phyloP scores from a whole-genome alignment of 2,888 invertebrate species.

The Chalcosyrphus nemorum region DNA sequence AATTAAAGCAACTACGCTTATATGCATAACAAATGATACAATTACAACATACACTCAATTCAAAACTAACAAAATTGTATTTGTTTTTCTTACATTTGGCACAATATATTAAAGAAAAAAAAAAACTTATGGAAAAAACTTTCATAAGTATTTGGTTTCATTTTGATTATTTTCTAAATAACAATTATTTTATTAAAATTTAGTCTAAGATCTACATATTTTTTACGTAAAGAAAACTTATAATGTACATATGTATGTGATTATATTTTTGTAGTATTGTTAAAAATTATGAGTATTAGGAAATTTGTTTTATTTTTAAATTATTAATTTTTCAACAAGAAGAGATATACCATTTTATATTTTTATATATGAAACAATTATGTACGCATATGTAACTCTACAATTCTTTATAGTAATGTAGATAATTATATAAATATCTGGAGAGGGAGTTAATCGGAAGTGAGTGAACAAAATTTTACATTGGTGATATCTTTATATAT shows the following conservation, averaged over 20 bases:
- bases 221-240: not conserved
- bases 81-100: conserved; percentile 4
- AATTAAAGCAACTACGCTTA: not conserved
- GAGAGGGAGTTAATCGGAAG: conserved; percentile 8
- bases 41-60: not conserved
- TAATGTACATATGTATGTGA: not conserved
- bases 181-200: conserved; percentile 8
- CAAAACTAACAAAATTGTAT: not conserved
- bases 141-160: not conserved
- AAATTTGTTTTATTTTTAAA: conserved; percentile 2
- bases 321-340: conserved; percentile 4
- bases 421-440: conserved; percentile 4
- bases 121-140: not conserved
- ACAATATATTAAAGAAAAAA: not conserved
- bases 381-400: not conserved
- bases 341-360: conserved; percentile 3
- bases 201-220: conserved; percentile 7
- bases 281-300: not conserved
- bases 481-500: conserved; percentile 57
- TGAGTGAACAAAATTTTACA: conserved; percentile 48
- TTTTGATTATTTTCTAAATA: conserved; percentile 16
- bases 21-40: not conserved
- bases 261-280: not conserved
- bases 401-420: not conserved
- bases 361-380: conserved; percentile 3